Conservation (phyloP, 1,140 invertebrate genomes). For the Aphelinus certus region DNA sequence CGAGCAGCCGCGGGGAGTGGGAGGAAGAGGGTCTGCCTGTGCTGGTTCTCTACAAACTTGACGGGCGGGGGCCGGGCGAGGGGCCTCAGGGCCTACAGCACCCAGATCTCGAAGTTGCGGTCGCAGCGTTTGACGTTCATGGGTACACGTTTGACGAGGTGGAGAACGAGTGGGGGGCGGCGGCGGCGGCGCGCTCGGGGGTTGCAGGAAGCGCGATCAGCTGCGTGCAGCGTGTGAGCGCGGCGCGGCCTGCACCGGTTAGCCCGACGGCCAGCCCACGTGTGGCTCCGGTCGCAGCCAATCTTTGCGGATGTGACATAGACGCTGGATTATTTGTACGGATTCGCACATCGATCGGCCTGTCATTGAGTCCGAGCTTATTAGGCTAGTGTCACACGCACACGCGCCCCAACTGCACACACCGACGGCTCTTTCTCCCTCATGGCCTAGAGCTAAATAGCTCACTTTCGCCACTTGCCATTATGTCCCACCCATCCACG, state of each 20-base stretch:
- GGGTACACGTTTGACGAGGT: slow-evolving; percentile 33
- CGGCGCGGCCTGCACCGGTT: too few species aligned
- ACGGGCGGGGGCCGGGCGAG: too few species aligned
- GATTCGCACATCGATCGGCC: slow-evolving; percentile 61
- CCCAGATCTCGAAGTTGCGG: slow-evolving; percentile 63
- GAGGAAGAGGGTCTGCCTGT: too few species aligned
- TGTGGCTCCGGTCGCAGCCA: slow-evolving; percentile 24
- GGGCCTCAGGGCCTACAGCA: slow-evolving; percentile 48
- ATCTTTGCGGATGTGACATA: slow-evolving; percentile 50
- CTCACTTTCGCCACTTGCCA: slow-evolving; percentile 17
- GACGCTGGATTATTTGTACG: slow-evolving; percentile 59
- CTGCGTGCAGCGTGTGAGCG: not conserved
- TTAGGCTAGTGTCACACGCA: slow-evolving; percentile 61
- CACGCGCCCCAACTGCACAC: not conserved
- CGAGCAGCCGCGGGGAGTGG: too few species aligned
- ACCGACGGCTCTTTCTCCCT: not conserved
- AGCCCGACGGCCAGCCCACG: too few species aligned
- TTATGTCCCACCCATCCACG: too few species aligned
- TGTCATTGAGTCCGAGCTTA: slow-evolving; percentile 59
- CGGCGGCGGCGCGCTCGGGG: not conserved
- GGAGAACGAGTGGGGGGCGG: not conserved
- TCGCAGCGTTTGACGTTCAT: slow-evolving; percentile 61
- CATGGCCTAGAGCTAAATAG: slow-evolving; percentile 61
- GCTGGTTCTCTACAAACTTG: too few species aligned
- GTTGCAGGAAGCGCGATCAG: not conserved